A percentile compares a stretch with the other conserved stretches of the same genome.
These are phyloP conservation scores for Regulus satrapa DNA, from an alignment of 2,113 vertebrate genomes.

Conservation along the genomic window DNA sequence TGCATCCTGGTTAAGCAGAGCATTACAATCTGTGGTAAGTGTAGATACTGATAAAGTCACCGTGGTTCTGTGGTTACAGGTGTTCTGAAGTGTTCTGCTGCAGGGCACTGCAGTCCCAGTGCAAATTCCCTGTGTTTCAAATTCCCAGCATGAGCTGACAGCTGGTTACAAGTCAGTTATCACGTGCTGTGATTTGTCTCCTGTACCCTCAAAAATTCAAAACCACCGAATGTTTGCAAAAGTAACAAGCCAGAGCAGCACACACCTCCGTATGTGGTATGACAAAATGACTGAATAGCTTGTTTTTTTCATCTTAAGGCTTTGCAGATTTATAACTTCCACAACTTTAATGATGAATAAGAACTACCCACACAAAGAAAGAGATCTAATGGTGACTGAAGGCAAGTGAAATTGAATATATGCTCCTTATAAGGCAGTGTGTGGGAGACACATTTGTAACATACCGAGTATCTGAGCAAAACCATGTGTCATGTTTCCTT, in stretches of 20 bases:
- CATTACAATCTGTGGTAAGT: neutral
- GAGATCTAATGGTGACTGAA: neutral
- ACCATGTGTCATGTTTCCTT: slow-evolving; percentile 56
- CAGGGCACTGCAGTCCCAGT: neutral
- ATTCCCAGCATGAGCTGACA: neutral
- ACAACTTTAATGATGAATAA: neutral
- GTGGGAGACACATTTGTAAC: slow-evolving; percentile 25
- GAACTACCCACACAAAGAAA: slow-evolving; percentile 16
- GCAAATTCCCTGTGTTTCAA: neutral
- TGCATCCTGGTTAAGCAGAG: neutral
- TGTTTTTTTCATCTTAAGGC: slow-evolving; percentile 5
- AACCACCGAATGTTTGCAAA: neutral
- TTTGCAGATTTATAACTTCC: neutral
- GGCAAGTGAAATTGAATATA: neutral
- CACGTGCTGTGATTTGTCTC: neutral
- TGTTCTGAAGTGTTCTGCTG: neutral
- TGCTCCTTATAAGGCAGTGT: neutral
- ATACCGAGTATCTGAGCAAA: slow-evolving; percentile 43
- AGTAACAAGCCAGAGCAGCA: neutral
- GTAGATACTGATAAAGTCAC: neutral
- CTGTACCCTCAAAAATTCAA: neutral
- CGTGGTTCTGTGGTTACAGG: neutral
- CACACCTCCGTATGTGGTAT: neutral
- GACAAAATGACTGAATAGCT: neutral
- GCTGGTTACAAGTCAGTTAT: neutral